A percentile compares a stretch with the other conserved stretches of the same genome.
Evolutionary conservation across 2,113 vertebrate genomes (phyloP).

Genomic region (Chaetodon auriga): DNA sequence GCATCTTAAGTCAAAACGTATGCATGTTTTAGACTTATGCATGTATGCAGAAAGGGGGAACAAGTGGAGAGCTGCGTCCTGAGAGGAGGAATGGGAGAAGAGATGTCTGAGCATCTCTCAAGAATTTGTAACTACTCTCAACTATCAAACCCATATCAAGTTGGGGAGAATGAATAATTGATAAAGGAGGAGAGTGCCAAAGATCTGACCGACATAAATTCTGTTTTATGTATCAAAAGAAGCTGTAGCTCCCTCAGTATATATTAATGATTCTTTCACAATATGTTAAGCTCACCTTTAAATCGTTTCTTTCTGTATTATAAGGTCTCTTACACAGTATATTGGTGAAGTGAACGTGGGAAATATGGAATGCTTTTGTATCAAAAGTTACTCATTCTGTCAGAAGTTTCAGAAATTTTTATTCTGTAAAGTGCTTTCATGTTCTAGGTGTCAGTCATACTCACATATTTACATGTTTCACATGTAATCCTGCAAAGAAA

Average conservation of each 20-base stretch:
- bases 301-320: background rate
- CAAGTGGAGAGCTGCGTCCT: background rate
- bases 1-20: background rate
- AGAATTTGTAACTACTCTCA: constrained; percentile 35
- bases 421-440: background rate
- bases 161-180: constrained; percentile 51
- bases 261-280: constrained; percentile 15
- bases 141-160: constrained; percentile 22
- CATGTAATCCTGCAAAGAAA: background rate
- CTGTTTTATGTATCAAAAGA: constrained; percentile 45
- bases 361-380: background rate
- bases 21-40: background rate
- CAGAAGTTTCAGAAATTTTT: background rate
- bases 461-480: background rate
- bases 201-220: constrained; percentile 39
- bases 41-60: background rate
- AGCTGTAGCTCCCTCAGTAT: constrained; percentile 1
- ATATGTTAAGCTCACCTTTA: background rate
- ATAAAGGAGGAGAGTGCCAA: constrained; percentile 21
- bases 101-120: constrained; percentile 13
- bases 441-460: background rate
- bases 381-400: background rate
- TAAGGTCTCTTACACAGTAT: background rate
- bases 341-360: background rate
- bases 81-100: background rate